phyloP scores from a whole-genome alignment of 2,888 invertebrate species.

The Drosophila parthenogenetica region DNA sequence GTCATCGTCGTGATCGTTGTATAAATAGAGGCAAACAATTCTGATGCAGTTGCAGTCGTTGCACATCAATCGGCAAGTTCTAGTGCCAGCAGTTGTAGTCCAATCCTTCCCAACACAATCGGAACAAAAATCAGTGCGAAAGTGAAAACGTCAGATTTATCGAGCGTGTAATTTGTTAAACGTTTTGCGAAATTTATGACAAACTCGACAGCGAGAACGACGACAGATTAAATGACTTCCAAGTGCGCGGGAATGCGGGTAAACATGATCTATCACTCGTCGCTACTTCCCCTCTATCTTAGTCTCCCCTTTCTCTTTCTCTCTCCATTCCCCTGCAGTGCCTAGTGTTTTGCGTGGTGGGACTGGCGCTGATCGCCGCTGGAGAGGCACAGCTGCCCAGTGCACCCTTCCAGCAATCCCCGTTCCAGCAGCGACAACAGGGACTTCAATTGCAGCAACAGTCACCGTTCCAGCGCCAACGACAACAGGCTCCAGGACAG shows the following conservation, averaged over 20 bases:
- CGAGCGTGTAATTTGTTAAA: conserved; percentile 76
- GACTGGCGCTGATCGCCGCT: conserved; percentile 36
- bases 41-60: conserved; percentile 77
- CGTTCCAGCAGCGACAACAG: conserved; percentile 77
- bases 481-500: conserved; percentile 51
- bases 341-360: conserved; percentile 31
- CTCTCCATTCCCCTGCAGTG: conserved; percentile 16
- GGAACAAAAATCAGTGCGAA: conserved; percentile 29
- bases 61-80: conserved; percentile 59
- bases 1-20: conserved; percentile 19
- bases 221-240: conserved; percentile 69
- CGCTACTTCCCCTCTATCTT: not conserved
- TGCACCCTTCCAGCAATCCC: conserved; percentile 76
- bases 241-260: conserved; percentile 50
- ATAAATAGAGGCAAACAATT: conserved; percentile 65
- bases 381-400: conserved; percentile 58
- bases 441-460: conserved; percentile 59
- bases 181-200: conserved; percentile 71
- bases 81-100: conserved; percentile 34
- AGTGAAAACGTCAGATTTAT: conserved; percentile 73
- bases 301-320: not conserved
- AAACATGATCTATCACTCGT: conserved; percentile 25
- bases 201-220: conserved; percentile 48
- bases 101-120: conserved; percentile 20
- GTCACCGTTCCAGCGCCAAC: conserved; percentile 56